Percentiles rank a stretch among this genome's conserved stretches.
phyloP scores from a whole-genome alignment of 2,113 vertebrate species.

The Zosterops japonicus region DNA sequence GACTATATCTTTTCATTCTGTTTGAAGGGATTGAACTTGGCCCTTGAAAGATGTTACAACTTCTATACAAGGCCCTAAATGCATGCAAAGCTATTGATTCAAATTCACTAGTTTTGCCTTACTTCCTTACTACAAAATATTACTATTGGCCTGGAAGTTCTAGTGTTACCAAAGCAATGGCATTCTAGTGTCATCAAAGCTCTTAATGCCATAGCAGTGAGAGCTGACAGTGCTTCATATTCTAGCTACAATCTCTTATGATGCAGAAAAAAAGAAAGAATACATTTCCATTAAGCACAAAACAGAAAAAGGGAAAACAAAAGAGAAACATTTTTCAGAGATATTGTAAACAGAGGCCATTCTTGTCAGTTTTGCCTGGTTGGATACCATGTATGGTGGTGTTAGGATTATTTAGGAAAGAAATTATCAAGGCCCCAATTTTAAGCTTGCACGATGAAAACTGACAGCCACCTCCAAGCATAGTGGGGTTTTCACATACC shows the following conservation, averaged over 20 bases:
- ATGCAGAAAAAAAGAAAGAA: not conserved
- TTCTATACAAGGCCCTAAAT: not conserved
- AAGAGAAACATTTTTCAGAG: not conserved
- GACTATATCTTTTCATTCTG: not conserved
- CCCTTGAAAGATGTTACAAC: not conserved
- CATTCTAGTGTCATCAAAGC: not conserved
- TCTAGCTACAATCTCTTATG: not conserved
- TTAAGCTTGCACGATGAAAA: not conserved
- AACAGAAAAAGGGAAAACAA: not conserved
- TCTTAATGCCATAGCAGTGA: not conserved
- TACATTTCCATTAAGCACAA: not conserved
- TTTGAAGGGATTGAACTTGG: not conserved
- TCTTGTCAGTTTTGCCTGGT: not conserved
- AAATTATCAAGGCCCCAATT: not conserved
- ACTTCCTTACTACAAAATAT: not conserved
- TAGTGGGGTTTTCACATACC: conserved; percentile 69
- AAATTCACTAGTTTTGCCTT: not conserved
- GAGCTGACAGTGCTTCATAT: not conserved
- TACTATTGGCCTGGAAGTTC: not conserved
- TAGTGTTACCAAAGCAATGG: not conserved
- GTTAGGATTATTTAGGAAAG: not conserved
- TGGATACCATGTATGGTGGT: not conserved
- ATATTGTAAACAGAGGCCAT: not conserved
- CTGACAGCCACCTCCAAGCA: not conserved
- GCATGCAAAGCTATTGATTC: not conserved